phyloP scores from a whole-genome alignment of 2,113 vertebrate genomes.

The Pica pica region DNA sequence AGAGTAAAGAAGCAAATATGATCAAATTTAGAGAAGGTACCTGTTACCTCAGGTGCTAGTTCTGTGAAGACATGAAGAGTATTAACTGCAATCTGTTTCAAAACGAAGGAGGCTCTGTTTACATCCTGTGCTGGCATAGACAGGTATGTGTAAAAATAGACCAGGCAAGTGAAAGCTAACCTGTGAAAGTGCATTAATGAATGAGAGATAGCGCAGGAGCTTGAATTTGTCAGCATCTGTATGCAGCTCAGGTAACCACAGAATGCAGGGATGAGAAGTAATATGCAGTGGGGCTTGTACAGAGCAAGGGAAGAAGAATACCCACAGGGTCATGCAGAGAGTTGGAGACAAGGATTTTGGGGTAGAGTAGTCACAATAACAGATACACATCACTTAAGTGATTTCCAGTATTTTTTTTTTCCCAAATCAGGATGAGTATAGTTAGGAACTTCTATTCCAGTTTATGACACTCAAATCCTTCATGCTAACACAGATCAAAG shows the following conservation, averaged over 20 bases:
- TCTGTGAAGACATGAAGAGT: not conserved
- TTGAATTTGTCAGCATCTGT: not conserved
- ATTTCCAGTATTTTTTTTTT: not conserved
- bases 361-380: not conserved
- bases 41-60: not conserved
- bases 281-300: not conserved
- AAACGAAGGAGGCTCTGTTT: not conserved
- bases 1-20: not conserved
- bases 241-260: rapidly evolving
- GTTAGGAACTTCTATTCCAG: not conserved
- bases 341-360: not conserved
- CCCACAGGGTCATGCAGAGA: not conserved
- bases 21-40: not conserved
- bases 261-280: not conserved
- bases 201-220: not conserved
- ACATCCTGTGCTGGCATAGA: not conserved
- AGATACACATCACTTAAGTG: not conserved
- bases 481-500: not conserved
- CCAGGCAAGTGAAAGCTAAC: not conserved
- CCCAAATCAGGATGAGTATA: not conserved
- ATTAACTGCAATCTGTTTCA: not conserved
- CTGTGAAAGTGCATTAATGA: not conserved
- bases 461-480: not conserved
- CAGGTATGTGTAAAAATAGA: not conserved
- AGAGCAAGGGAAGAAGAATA: not conserved